Evolutionary conservation across 2,797 vertebrate genomes (phyloP).

Genomic region (Eulemur rubriventer): DNA sequence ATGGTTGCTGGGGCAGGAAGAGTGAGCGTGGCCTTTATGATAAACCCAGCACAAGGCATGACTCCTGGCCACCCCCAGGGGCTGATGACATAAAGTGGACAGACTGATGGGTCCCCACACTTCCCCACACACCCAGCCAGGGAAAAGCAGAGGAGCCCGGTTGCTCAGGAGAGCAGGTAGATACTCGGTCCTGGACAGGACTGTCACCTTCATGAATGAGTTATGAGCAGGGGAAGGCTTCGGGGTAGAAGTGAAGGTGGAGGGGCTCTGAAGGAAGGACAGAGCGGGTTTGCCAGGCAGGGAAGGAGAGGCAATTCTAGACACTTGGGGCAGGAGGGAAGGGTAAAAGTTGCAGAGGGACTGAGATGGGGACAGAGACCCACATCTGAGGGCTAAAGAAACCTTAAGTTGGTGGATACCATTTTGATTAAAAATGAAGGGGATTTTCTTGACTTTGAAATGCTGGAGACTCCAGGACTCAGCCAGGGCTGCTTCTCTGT

Average conservation of each 20-base stretch:
- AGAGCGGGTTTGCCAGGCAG: neutral
- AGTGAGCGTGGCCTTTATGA: rapidly evolving
- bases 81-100: neutral
- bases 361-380: neutral
- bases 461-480: neutral
- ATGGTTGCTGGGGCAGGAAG: neutral
- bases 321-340: neutral
- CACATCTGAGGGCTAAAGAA: neutral
- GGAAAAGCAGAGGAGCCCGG: neutral
- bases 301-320: neutral
- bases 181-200: rapidly evolving
- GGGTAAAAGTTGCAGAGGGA: neutral
- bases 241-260: neutral
- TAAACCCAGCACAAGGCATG: neutral
- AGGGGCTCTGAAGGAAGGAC: neutral
- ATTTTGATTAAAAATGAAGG: neutral
- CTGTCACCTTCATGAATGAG: neutral
- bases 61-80: neutral
- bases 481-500: neutral
- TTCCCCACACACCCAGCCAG: rapidly evolving
- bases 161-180: neutral
- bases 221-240: neutral
- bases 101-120: neutral
- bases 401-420: rapidly evolving
- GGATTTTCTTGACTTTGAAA: neutral